Evolutionary conservation across 1,140 invertebrate species (phyloP), one percentile per base, ranked within the genome.

Genomic region (Lycorma delicatula): DNA sequence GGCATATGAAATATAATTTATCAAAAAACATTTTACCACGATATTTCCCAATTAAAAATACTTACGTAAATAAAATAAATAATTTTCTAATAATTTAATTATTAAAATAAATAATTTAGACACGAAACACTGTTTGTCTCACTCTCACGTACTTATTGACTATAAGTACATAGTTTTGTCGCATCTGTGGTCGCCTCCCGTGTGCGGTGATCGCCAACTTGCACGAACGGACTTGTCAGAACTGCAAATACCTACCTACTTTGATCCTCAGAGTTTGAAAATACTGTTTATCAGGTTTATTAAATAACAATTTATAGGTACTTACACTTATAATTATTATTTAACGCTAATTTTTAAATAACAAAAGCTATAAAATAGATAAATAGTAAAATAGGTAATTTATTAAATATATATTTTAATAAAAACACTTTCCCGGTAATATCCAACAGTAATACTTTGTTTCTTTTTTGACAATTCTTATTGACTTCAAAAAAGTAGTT

Each of bases 31-130:
- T 38, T 38, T 38, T 38, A 38, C 36, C 13, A 38, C 36, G 36
- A 38, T 38, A 38, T 38, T 38, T 38, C 36, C 36, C 36, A 38
- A 38, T 38, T 38, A 38, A 38, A 38, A 38, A 13, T 38, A 38
- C 36, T 38, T 13, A 38, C 29, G 13, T 31, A 38, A 3, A 41
- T 46, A 47, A 52, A 64, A 55, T 38, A 38, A 38, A 38, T 38
- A 38, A 38, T 38, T 38, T 18, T 38, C 36, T 38, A 6, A 38
- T 38, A 38, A 38, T 38, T 38, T 38, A 38, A 38, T 38, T 38
- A 38, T 38, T 38, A 13, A 38, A 38, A 38, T 38, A 38, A 38
- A 38, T 38, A 38, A 38, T 38, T 38, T 3, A 38, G 13, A 38
- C 36, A 38, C 36, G 13, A 38, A 38, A 38, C 36, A 38, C 36